Conservation (phyloP, 2,888 invertebrate genomes). For the Sarcophaga subvicina region DNA sequence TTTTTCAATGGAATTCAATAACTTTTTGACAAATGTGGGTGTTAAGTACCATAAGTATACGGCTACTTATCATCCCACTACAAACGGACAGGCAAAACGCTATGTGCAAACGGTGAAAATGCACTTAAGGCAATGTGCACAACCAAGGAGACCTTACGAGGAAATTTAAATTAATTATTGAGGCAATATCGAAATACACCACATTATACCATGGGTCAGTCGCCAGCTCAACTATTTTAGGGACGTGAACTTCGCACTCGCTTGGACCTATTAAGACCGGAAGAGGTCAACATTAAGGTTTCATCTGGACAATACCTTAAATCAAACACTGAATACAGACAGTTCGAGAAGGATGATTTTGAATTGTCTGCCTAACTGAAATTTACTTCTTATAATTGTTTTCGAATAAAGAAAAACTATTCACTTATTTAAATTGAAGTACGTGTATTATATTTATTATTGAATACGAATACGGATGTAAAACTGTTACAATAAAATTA, state of each 20-base stretch:
- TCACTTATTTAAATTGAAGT: no score
- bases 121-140: conserved; percentile 58
- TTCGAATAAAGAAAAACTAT: no score
- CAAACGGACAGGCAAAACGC: conserved; percentile 49
- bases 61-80: conserved; percentile 69
- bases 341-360: no score
- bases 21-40: conserved; percentile 12
- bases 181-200: conserved; percentile 53
- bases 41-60: conserved; percentile 61
- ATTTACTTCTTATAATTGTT: no score
- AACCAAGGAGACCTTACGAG: conserved; percentile 28
- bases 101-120: conserved; percentile 56
- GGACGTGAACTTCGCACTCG: conserved; percentile 24
- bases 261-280: conserved; percentile 21
- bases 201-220: conserved; percentile 35
- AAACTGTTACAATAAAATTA: no score
- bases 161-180: conserved; percentile 59
- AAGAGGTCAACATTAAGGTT: background rate
- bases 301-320: background rate
- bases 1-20: no score
- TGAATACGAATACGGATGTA: no score
- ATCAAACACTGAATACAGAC: no score
- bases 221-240: conserved; percentile 31
- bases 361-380: no score
- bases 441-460: no score